phyloP scores from a whole-genome alignment of 2,888 invertebrate genomes.

The Strigamia transsilvanica region DNA sequence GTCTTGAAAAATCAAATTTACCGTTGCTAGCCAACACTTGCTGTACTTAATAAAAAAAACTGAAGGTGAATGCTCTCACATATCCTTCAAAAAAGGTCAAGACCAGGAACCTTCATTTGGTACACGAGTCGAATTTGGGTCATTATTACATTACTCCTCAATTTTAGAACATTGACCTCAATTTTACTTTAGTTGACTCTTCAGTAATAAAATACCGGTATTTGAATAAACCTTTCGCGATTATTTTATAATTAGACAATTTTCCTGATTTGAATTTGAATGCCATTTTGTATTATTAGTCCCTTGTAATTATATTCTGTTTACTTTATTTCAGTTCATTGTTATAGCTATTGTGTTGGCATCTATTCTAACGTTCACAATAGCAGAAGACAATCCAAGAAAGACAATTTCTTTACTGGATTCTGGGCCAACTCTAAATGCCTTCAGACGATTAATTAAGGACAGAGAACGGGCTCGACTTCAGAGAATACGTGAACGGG shows the following conservation, averaged over 20 bases:
- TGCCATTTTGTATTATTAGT: too few relatives aligned
- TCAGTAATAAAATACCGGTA: not conserved
- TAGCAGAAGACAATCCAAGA: slow-evolving; percentile 7
- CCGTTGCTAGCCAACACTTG: too few relatives aligned
- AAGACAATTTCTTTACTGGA: slow-evolving; percentile 40
- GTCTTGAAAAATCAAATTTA: too few relatives aligned
- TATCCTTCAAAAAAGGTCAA: slow-evolving; percentile 10
- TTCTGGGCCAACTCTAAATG: slow-evolving; percentile 44
- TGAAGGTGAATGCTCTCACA: not conserved
- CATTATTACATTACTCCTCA: slow-evolving; percentile 19
- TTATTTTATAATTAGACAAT: too few relatives aligned
- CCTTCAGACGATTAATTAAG: slow-evolving; percentile 50
- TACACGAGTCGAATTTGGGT: not conserved
- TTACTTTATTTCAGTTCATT: slow-evolving; percentile 9
- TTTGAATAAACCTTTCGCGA: too few relatives aligned
- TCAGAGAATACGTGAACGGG: slow-evolving; percentile 34
- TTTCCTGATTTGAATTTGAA: not conserved
- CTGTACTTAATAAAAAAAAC: not conserved
- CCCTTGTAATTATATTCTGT: not conserved
- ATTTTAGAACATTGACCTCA: slow-evolving; percentile 14
- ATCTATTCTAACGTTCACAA: slow-evolving; percentile 22
- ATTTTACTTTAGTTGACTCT: slow-evolving; percentile 12
- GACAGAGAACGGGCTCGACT: slow-evolving; percentile 41
- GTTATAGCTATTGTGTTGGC: slow-evolving; percentile 48
- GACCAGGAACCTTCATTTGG: slow-evolving; percentile 39